These are phyloP conservation scores for Drosophila santomea DNA, from an alignment of 1,140 invertebrate genomes.

Conservation along the genomic window DNA sequence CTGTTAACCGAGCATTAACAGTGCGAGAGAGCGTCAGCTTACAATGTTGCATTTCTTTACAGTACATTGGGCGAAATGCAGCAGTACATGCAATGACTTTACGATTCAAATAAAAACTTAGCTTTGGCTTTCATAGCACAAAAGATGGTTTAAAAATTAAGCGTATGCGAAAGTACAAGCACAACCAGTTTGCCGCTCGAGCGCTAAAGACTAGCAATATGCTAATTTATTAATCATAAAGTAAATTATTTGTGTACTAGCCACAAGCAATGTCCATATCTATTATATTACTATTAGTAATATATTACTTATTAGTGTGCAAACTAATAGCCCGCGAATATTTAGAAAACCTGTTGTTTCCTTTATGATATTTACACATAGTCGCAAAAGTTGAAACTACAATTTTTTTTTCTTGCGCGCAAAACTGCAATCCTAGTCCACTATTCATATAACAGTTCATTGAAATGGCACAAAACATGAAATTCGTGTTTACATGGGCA, in stretches of 20 bases:
- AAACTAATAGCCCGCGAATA: too few species aligned
- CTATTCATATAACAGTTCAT: conserved; percentile 2
- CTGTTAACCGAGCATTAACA: conserved; percentile 1
- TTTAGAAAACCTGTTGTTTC: too few species aligned
- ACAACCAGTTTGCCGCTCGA: background rate
- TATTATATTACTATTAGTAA: too few species aligned
- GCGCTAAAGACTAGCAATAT: too few species aligned
- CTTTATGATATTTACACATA: too few species aligned
- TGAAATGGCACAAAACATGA: background rate
- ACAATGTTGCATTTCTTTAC: background rate
- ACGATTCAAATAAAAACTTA: background rate
- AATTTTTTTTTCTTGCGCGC: background rate
- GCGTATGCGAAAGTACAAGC: too few species aligned
- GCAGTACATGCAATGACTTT: background rate
- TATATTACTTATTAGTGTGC: too few species aligned
- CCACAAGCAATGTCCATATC: too few species aligned
- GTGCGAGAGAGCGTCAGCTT: background rate
- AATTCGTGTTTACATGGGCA: conserved; percentile 4
- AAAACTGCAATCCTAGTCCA: background rate
- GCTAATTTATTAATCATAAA: too few species aligned
- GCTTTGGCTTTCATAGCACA: too few species aligned
- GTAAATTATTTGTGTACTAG: too few species aligned
- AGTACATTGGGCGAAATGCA: background rate
- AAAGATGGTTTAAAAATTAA: background rate
- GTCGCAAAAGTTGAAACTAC: too few species aligned